A percentile compares a stretch with the other conserved stretches of the same genome.
Conservation (phyloP, 1,140 invertebrate genomes). For the Daktulosphaira vitifoliae region DNA sequence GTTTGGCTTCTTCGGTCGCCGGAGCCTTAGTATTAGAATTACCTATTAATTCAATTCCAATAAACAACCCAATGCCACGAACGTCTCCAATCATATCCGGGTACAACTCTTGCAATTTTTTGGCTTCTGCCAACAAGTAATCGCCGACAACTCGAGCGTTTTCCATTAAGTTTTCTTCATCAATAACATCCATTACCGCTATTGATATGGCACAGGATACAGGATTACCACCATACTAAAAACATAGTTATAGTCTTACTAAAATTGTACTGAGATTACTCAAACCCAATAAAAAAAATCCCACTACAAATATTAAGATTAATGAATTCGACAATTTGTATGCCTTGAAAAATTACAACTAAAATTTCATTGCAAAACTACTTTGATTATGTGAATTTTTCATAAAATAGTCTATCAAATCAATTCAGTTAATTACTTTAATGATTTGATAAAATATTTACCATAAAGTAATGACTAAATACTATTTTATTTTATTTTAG, state of each 20-base stretch:
- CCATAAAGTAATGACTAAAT: too few species aligned
- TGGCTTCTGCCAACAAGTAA: constrained; percentile 61
- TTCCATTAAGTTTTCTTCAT: constrained; percentile 74
- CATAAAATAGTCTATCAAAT: too few species aligned
- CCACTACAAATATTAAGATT: too few species aligned
- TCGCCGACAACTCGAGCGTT: constrained; percentile 73
- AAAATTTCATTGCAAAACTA: too few species aligned
- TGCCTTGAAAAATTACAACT: too few species aligned
- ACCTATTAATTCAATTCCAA: constrained; percentile 87
- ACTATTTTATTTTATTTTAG: neutral
- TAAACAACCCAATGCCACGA: constrained; percentile 81
- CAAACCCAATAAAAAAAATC: too few species aligned
- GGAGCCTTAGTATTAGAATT: constrained; percentile 68
- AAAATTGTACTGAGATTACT: too few species aligned
- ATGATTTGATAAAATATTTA: too few species aligned
- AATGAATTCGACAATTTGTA: too few species aligned
- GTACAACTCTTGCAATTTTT: constrained; percentile 41
- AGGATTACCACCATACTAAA: constrained; percentile 93
- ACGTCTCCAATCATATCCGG: constrained; percentile 71
- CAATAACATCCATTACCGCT: constrained; percentile 89
- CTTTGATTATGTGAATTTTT: too few species aligned
- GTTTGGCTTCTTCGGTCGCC: constrained; percentile 70
- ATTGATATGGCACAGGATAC: constrained; percentile 93
- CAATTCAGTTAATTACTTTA: too few species aligned
- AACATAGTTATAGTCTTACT: too few species aligned